Percentiles rank a stretch among this genome's conserved stretches.
Conservation (phyloP, 2,113 vertebrate species). For the Hippocampus mohnikei region DNA sequence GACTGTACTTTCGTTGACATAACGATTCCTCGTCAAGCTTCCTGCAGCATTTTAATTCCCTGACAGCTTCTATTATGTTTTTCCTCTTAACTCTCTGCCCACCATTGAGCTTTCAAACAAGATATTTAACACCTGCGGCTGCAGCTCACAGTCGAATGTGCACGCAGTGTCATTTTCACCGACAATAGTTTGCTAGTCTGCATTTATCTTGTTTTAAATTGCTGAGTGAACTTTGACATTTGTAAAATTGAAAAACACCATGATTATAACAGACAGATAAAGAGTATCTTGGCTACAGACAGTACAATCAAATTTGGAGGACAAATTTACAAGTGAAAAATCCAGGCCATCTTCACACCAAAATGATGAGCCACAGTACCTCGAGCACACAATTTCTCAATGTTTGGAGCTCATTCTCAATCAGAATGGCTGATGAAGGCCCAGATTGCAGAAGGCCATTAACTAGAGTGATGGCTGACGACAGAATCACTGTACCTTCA, state of each 20-base stretch:
- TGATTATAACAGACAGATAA: no score
- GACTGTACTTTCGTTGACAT: conserved; percentile 42
- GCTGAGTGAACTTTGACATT: background rate
- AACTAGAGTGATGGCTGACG: background rate
- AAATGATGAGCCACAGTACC: background rate
- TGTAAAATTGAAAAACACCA: no score
- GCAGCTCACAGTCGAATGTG: conserved; percentile 51
- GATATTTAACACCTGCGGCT: conserved; percentile 42
- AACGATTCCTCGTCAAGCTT: conserved; percentile 54
- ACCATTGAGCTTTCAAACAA: conserved; percentile 47
- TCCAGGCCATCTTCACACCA: background rate
- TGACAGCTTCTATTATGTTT: conserved; percentile 55
- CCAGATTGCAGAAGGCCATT: background rate
- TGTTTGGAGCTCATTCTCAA: background rate
- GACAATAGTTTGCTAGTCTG: background rate
- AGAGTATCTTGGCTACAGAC: background rate
- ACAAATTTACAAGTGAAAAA: background rate
- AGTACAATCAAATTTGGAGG: background rate
- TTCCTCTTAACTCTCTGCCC: conserved; percentile 51
- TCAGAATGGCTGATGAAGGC: background rate
- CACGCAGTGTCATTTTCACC: conserved; percentile 16
- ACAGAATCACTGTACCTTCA: background rate
- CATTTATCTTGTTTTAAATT: background rate
- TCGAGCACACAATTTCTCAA: background rate
- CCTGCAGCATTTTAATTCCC: conserved; percentile 51